Evolutionary conservation across 2,113 vertebrate species (phyloP), one percentile per base, ranked within the genome.

Genomic region (Otolemur garnettii): DNA sequence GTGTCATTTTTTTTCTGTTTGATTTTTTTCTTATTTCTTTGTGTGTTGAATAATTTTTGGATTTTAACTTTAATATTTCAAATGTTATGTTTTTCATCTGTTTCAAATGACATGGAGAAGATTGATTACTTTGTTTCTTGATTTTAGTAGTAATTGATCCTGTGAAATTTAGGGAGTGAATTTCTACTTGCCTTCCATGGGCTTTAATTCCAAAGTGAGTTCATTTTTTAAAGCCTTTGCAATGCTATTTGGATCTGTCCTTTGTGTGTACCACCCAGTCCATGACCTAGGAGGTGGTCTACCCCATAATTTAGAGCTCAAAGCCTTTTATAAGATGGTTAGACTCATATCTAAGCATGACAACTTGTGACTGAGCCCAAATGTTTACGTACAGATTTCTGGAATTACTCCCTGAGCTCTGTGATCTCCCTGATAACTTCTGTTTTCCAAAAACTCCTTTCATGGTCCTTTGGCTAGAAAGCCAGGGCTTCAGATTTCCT

Each of bases 61-160:
- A 78, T 64, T 82, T 91, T 87, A 83, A 72, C 71, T 57, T 94
- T 35, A 82, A 64, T 26, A 50, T 91, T 68, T 82, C 81, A 45
- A 91, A 14, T 69, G 81, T 59, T 68, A 59, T 30, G 21, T 53
- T 62, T 77, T 28, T 68, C 64, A 13, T 75, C 30, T 90, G 89
- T 6, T 62, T 87, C 87, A 42, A 77, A n/a, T 72, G 0, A 22
- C 33, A 19, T 15, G 33, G 12, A 91, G 38, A 88, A 57, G 33
- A 84, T 12, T 57, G 77, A 78, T 64, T 45, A 1, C 17, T 24
- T 82, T 38, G 7, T 90, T 84, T 92, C 62, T 94, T 78, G 1
- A 82, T 71, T 79, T 94, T 79, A 19, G 28, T 53, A 62, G 33
- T 69, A 68, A 28, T n/a, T 10, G 53, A 55, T 60, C 69, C 33